Base-by-base conservation (phyloP, 2,113 vertebrate species). In the Sinocyclocheilus maitianheensis region DNA sequence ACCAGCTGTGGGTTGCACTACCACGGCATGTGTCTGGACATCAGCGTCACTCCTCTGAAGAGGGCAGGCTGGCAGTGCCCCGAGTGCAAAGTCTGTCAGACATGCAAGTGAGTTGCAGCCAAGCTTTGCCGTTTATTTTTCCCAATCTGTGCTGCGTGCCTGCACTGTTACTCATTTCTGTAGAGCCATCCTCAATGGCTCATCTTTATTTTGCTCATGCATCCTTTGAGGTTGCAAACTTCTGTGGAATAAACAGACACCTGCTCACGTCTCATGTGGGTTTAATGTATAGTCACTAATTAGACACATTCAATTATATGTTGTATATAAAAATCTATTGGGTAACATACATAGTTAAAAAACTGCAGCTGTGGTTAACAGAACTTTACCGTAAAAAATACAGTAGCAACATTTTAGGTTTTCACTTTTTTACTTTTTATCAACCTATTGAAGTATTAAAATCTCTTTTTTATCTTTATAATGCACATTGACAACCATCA, bases 1-100 rank as follows among this genome's bases (percentile, higher is more conserved):
- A 99, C 97, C 93, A 98, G 97, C 93, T 99, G 98, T 94, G 98
- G 98, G 88, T 97, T 97, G 95, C 98, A 99, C 94, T 99, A 99
- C 92, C 98, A 99, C 85, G 98, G 98, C 85, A 96, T 97, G 94
- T 99, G 98, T 94, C 94, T 99, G 95, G 98, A 99, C 89, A 98
- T 99, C 93, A 95, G 95, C 67, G 97, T 97, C 79, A 99, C 97
- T 89, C 96, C 98, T 91, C 93, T 99, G 85, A 97, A 97, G 92
- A 96, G 97, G 92, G 97, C 97, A 90, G 98, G 98, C 85, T 99
- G 98, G 98, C 98, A 99, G 91, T 99, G 98, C 94, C 98, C 98
- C 2, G 98, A 99, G 92, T 99, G 98, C 95, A 99, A 99, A 96
- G 94, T 99, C 92, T 99, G 98, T 95, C 98, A 97, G 96, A 99